Percentiles rank a stretch among this genome's conserved stretches.
Conservation (phyloP, 2,113 vertebrate genomes). For the Electrona antarctica region DNA sequence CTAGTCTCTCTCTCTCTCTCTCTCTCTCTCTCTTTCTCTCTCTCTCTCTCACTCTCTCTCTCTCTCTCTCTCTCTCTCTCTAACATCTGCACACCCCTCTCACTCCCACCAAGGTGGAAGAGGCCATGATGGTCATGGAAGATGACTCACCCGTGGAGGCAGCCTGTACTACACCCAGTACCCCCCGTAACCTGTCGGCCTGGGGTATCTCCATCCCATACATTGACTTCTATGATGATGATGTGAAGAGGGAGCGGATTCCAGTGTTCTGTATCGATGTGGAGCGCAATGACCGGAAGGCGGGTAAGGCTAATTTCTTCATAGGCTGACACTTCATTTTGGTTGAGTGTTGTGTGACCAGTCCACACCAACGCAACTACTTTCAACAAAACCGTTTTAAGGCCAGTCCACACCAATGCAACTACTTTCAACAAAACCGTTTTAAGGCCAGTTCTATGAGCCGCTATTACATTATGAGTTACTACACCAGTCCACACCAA, state of each 20-base stretch:
- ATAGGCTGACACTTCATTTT: too few species aligned
- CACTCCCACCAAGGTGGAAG: conserved; percentile 84
- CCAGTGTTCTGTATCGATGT: conserved; percentile 98
- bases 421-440: too few species aligned
- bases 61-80: neutral
- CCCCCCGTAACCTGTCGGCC: conserved; percentile 91
- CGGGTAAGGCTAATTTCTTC: conserved; percentile 76
- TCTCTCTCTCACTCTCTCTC: neutral
- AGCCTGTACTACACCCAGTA: conserved; percentile 86
- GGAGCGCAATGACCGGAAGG: conserved; percentile 92
- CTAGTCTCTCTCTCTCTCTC: neutral
- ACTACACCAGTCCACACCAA: too few species aligned
- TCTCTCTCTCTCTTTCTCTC: neutral
- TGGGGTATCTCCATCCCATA: conserved; percentile 97
- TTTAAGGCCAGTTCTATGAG: too few species aligned
- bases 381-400: too few species aligned
- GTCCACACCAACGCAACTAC: too few species aligned
- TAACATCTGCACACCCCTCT: neutral
- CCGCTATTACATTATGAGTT: too few species aligned
- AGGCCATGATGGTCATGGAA: conserved; percentile 96
- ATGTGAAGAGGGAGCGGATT: conserved; percentile 90
- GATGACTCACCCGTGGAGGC: conserved; percentile 93
- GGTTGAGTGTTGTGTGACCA: too few species aligned
- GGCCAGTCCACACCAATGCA: too few species aligned
- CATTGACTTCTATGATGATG: conserved; percentile 93